Evolutionary conservation across 2,888 invertebrate genomes (phyloP).

Genomic region (Biston betularia): DNA sequence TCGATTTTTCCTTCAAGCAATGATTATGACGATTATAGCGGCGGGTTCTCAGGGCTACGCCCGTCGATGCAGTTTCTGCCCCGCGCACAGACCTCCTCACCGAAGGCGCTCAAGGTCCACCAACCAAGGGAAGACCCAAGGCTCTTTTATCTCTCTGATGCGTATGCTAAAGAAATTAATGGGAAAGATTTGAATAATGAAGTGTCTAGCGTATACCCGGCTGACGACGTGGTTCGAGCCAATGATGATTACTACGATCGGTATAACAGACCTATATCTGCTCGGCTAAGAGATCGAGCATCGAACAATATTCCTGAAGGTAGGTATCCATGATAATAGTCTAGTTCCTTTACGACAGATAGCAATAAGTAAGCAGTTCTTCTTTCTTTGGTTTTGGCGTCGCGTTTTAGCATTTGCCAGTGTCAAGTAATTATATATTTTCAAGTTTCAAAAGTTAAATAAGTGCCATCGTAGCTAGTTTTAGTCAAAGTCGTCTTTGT

Average conservation of each 20-base stretch:
- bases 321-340: constrained; percentile 29
- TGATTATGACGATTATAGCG: constrained; percentile 76
- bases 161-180: constrained; percentile 74
- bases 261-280: constrained; percentile 45
- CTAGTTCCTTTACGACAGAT: background rate
- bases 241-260: constrained; percentile 46
- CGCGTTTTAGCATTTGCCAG: too few relatives aligned
- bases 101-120: constrained; percentile 64
- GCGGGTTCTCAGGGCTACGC: constrained; percentile 62
- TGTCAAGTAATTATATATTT: too few relatives aligned
- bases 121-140: constrained; percentile 77
- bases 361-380: too few relatives aligned
- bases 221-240: constrained; percentile 64
- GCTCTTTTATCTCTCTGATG: constrained; percentile 76
- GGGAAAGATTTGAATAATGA: constrained; percentile 66
- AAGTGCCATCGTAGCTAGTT: too few relatives aligned
- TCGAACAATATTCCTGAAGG: constrained; percentile 53
- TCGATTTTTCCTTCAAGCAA: constrained; percentile 56
- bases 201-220: constrained; percentile 69
- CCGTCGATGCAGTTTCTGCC: constrained; percentile 58
- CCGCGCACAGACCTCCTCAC: constrained; percentile 55
- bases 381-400: too few relatives aligned
- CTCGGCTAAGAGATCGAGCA: constrained; percentile 50
- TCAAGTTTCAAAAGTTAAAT: too few relatives aligned
- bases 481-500: too few relatives aligned